These are phyloP conservation scores for Drosophila testacea DNA, from an alignment of 2,888 invertebrate genomes.

Conservation along the genomic window DNA sequence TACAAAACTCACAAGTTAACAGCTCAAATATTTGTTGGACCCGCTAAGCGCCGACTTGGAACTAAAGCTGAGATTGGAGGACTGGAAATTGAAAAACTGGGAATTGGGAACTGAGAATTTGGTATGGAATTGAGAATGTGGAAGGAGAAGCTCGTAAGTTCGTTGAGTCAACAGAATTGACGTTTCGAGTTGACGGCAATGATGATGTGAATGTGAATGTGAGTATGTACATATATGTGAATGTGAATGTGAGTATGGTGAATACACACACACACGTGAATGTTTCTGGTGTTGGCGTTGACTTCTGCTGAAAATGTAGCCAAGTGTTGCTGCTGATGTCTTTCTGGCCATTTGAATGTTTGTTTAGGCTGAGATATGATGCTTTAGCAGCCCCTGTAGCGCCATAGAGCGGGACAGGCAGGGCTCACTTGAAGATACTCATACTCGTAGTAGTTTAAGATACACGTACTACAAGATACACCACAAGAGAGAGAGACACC, in stretches of 20 bases:
- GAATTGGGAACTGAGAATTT: constrained; percentile 1
- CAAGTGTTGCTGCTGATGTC: constrained; percentile 67
- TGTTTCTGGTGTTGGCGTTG: constrained; percentile 68
- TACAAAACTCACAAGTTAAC: constrained; percentile 57
- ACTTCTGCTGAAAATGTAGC: constrained; percentile 79
- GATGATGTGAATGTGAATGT: constrained; percentile 40
- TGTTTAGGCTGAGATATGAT: constrained; percentile 67
- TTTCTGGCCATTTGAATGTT: constrained; percentile 68
- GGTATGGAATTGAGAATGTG: neutral
- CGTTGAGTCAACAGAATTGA: constrained; percentile 78
- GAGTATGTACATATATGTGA: constrained; percentile 28
- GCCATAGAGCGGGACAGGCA: constrained; percentile 50
- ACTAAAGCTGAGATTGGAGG: neutral
- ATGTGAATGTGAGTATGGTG: constrained; percentile 12
- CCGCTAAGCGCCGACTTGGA: constrained; percentile 64
- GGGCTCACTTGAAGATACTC: constrained; percentile 50
- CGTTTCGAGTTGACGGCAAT: constrained; percentile 75
- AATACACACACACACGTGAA: constrained; percentile 13
- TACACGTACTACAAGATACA: constrained; percentile 23
- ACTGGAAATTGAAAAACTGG: neutral
- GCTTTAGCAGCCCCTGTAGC: constrained; percentile 3
- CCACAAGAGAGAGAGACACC: constrained; percentile 12
- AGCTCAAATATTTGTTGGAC: constrained; percentile 66
- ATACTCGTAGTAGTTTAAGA: constrained; percentile 13
- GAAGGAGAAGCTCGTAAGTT: constrained; percentile 24